A percentile compares a stretch with the other conserved stretches of the same genome.
These are phyloP conservation scores for Trachelus stipa DNA, from an alignment of 2,888 invertebrate species.

Conservation along the genomic window DNA sequence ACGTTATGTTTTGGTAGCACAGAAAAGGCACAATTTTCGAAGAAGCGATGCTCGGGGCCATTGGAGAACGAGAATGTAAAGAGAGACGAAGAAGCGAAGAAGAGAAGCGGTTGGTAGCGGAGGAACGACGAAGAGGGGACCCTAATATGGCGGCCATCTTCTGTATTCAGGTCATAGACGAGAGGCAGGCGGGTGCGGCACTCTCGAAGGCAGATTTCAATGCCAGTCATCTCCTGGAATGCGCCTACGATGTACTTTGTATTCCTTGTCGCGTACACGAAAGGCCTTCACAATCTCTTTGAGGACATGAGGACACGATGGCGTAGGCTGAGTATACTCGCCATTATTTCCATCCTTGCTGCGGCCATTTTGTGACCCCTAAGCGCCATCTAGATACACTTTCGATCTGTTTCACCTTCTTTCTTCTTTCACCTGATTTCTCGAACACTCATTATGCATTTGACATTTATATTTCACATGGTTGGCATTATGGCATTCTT, in stretches of 20 bases:
- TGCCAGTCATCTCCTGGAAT: conserved; percentile 64
- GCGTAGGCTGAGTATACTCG: conserved; percentile 13
- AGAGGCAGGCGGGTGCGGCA: conserved; percentile 50
- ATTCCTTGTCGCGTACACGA: conserved; percentile 52
- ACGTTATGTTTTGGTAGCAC: neutral
- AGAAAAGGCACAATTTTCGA: neutral
- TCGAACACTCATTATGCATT: neutral
- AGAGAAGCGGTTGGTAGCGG: conserved; percentile 27
- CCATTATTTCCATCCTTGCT: neutral
- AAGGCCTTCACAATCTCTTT: conserved; percentile 55
- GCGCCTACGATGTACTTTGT: conserved; percentile 58
- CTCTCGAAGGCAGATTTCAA: conserved; percentile 56
- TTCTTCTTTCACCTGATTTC: neutral
- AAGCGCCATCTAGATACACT: conserved; percentile 18
- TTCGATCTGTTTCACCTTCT: conserved; percentile 3
- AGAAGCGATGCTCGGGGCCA: neutral
- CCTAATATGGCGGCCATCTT: conserved; percentile 64
- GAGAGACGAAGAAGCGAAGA: conserved; percentile 12
- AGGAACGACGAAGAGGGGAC: conserved; percentile 33
- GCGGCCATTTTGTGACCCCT: conserved; percentile 21
- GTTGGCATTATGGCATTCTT: neutral
- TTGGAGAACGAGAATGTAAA: neutral
- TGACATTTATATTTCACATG: neutral
- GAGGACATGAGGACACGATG: conserved; percentile 43
- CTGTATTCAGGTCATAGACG: conserved; percentile 62